Conservation (phyloP, 2,797 vertebrate species). For the Cyclopterus lumpus region DNA sequence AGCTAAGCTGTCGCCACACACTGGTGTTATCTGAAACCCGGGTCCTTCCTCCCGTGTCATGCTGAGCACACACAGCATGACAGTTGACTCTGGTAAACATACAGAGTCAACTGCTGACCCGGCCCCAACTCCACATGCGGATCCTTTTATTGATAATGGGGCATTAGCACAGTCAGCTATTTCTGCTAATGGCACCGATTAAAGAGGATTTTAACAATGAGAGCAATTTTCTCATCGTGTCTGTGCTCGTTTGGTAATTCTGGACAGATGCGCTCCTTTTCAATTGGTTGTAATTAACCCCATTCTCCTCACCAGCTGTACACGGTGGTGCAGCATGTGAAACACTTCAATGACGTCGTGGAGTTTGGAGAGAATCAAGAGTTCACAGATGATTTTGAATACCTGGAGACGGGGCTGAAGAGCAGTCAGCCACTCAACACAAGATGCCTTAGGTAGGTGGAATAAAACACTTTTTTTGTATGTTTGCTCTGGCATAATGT, state of each 20-base stretch:
- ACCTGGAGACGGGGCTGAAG: slow-evolving; percentile 98
- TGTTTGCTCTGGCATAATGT: neutral
- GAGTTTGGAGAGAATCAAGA: slow-evolving; percentile 99
- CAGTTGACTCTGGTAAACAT: slow-evolving; percentile 42
- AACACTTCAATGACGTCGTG: slow-evolving; percentile 99
- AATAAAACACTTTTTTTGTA: neutral
- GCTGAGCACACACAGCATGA: slow-evolving; percentile 33
- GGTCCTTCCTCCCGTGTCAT: slow-evolving; percentile 22
- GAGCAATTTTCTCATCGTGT: slow-evolving; percentile 13
- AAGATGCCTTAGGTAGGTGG: slow-evolving; percentile 96
- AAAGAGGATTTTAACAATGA: slow-evolving; percentile 44
- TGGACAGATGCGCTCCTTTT: slow-evolving; percentile 46
- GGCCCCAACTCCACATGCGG: slow-evolving; percentile 37
- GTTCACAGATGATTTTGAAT: slow-evolving; percentile 99
- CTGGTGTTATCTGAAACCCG: slow-evolving; percentile 43
- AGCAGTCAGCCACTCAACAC: slow-evolving; percentile 99
- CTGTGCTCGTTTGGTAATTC: slow-evolving; percentile 17
- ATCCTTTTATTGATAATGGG: slow-evolving; percentile 62
- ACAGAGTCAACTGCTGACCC: slow-evolving; percentile 53
- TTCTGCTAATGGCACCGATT: slow-evolving; percentile 52
- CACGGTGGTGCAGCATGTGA: slow-evolving; percentile 99
- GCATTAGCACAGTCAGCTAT: slow-evolving; percentile 65
- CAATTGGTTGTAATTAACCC: slow-evolving; percentile 65
- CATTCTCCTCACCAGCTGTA: slow-evolving; percentile 87
- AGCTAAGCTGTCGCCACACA: slow-evolving; percentile 39